Conservation (phyloP, 1,140 invertebrate genomes). For the Drosophila mayri region DNA sequence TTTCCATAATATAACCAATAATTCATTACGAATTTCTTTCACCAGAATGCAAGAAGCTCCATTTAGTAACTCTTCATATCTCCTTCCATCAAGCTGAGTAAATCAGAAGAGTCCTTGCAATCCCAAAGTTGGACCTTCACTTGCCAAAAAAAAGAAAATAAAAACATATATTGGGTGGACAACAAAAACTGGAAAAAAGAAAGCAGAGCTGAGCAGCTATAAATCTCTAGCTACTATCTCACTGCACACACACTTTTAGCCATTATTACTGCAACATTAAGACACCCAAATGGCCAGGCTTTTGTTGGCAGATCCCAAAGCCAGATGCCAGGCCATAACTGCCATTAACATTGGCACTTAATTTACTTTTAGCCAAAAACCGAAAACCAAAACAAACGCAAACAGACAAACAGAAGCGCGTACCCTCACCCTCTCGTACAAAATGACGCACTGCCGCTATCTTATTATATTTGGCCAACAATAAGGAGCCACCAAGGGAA, state of each 20-base stretch:
- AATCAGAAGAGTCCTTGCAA: conserved; percentile 7
- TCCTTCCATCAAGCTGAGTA: conserved; percentile 8
- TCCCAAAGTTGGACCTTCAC: conserved; percentile 16
- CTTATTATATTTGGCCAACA: conserved; percentile 82
- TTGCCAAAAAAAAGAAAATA: conserved; percentile 25
- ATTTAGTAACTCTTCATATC: background rate
- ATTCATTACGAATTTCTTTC: background rate
- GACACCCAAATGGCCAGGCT: conserved; percentile 75
- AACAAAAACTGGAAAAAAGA: conserved; percentile 22
- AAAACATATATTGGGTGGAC: background rate
- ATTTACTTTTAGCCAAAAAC: conserved; percentile 78
- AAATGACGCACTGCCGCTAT: conserved; percentile 68
- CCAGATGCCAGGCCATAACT: conserved; percentile 77
- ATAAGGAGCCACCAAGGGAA: conserved; percentile 48
- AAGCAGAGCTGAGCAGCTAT: conserved; percentile 54
- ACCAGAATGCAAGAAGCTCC: background rate
- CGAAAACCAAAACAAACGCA: conserved; percentile 74
- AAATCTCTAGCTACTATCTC: conserved; percentile 77
- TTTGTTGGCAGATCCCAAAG: conserved; percentile 68
- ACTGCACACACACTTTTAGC: conserved; percentile 72
- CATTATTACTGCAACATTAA: conserved; percentile 81
- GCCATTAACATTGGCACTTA: conserved; percentile 82
- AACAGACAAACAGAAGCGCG: conserved; percentile 50
- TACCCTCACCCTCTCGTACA: conserved; percentile 40
- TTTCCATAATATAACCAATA: background rate